These are phyloP conservation scores for Neomonachus schauinslandi DNA, from an alignment of 2,113 vertebrate species.

Conservation along the genomic window DNA sequence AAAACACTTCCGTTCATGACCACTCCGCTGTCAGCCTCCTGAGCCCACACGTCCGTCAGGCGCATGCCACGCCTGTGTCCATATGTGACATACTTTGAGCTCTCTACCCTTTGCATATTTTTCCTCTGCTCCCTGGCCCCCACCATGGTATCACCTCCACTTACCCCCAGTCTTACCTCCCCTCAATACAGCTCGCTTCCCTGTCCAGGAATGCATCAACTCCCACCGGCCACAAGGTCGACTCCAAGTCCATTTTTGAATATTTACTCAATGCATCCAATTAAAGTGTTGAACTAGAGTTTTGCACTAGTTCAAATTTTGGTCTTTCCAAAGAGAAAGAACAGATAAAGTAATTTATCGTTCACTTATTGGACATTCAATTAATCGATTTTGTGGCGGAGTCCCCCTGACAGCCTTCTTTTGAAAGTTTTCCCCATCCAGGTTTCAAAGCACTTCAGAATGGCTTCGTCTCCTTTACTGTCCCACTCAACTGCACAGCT, in stretches of 20 bases:
- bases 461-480: not conserved
- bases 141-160: not conserved
- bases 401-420: not conserved
- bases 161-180: accelerated
- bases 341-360: not conserved
- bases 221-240: accelerated
- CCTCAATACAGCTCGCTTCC: accelerated
- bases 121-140: not conserved
- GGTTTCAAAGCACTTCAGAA: slow-evolving; percentile 10
- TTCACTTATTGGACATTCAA: slow-evolving; percentile 42
- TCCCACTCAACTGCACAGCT: not conserved
- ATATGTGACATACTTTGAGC: accelerated
- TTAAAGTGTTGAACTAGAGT: not conserved
- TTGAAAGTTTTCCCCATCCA: not conserved
- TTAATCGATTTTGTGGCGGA: not conserved
- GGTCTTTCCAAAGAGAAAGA: not conserved
- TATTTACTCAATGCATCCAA: not conserved
- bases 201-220: not conserved
- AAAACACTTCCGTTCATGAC: not conserved
- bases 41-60: accelerated
- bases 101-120: no score
- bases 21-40: not conserved
- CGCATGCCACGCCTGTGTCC: accelerated
- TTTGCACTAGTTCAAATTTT: not conserved
- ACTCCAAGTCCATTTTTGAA: not conserved